Base-by-base conservation (phyloP, 2,113 vertebrate species). In the Datnioides undecimradiatus region DNA sequence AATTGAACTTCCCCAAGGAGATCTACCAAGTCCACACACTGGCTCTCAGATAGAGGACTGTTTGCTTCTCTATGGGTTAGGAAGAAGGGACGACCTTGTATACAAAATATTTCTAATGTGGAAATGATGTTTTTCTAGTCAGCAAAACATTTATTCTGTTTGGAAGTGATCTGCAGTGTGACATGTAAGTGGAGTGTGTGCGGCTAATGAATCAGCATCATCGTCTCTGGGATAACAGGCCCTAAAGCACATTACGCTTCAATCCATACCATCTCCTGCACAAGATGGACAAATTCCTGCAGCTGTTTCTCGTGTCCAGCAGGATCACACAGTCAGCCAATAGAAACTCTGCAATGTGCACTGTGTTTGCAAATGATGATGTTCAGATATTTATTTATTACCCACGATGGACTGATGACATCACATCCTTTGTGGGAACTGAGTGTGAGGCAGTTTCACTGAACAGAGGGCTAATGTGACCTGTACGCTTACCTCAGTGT, bases 21-120 rank as follows among this genome's bases (percentile, higher is more conserved):
- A 98, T 99, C 88, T 99, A 97, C 90, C 97, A 98, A 0, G 98
- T 99, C 33, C 96, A 97, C 84, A 97, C 95, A 6, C 88, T 99
- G 0, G 98, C 98, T 55, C 95, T 99, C 87, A 96, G 97, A 96
- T 99, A 97, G 77, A 79, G 48, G 75, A 34, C 11, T 16, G 23
- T 5, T 4, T 23, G 16, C 17, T 27, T 33, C 8, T 21, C 8
- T 38, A 7, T 9, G 19, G 12, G 34, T 27, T 4, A 27, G 34
- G 27, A 8, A 12, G 11, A 8, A 21, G 29, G 17, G 23, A 1
- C 2, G 0, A 23, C 31, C 31, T 31, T 21, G 17, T 29, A 14
- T 13, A 13, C 25, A 19, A 16, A 65, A 45, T 52, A 36, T 46
- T 76, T 48, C 36, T 51, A 23, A 65, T 41, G 29, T 48, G 25